Conservation (phyloP, 1,140 invertebrate genomes). For the Frieseomelitta varia region DNA sequence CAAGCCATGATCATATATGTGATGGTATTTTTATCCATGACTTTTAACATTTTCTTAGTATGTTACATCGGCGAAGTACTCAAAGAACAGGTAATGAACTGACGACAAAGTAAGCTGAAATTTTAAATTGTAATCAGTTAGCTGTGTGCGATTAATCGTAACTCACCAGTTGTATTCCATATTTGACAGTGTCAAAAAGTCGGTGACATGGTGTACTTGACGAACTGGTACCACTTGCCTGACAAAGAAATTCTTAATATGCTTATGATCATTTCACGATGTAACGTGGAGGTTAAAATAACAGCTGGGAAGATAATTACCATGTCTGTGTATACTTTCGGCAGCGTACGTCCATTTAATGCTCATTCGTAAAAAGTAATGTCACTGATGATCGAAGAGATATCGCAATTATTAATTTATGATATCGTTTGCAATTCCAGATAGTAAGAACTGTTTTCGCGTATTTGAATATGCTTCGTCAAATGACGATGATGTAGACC, state of each 20-base stretch:
- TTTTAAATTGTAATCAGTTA: not conserved
- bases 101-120: not conserved
- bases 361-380: not conserved
- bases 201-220: slow-evolving; percentile 61
- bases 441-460: slow-evolving; percentile 59
- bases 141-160: not conserved
- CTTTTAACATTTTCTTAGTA: slow-evolving; percentile 67
- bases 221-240: slow-evolving; percentile 66
- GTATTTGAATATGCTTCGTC: slow-evolving; percentile 52
- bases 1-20: slow-evolving; percentile 35
- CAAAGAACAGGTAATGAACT: slow-evolving; percentile 51
- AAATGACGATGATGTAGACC: not conserved
- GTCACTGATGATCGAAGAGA: too few species aligned
- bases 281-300: slow-evolving; percentile 56
- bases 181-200: slow-evolving; percentile 61
- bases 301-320: slow-evolving; percentile 65
- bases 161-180: slow-evolving; percentile 18
- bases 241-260: slow-evolving; percentile 49
- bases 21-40: slow-evolving; percentile 55
- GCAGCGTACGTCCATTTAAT: slow-evolving; percentile 57
- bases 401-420: too few species aligned
- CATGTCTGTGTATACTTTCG: slow-evolving; percentile 65
- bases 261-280: slow-evolving; percentile 64
- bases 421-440: slow-evolving; percentile 44
- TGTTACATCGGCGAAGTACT: slow-evolving; percentile 65